These are phyloP conservation scores for Chirona hameri DNA, from an alignment of 2,888 invertebrate genomes.

Conservation along the genomic window DNA sequence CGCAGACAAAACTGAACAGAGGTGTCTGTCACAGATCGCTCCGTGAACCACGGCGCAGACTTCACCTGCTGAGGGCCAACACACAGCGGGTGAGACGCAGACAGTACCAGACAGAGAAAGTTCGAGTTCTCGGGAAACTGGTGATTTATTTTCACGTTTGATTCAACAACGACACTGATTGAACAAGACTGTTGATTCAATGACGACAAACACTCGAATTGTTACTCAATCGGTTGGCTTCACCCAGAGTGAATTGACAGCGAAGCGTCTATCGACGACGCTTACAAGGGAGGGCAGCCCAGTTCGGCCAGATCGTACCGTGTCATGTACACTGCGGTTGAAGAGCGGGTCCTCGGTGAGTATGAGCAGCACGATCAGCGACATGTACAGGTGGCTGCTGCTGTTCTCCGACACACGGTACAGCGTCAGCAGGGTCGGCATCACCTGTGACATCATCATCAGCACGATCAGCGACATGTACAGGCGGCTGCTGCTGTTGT, in stretches of 20 bases:
- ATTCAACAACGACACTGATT: too few species aligned
- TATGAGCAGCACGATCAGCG: slow-evolving; percentile 90
- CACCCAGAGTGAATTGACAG: too few species aligned
- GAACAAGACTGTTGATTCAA: too few species aligned
- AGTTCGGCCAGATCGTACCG: slow-evolving; percentile 55
- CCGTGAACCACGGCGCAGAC: slow-evolving; percentile 89
- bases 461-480: slow-evolving; percentile 98
- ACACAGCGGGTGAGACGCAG: too few species aligned
- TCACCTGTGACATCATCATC: slow-evolving; percentile 59
- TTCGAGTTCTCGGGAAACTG: too few species aligned
- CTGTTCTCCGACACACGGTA: slow-evolving; percentile 88
- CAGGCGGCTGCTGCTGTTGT: slow-evolving; percentile 91
- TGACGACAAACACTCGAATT: too few species aligned
- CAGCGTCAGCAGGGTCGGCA: slow-evolving; percentile 86
- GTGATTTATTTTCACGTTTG: too few species aligned
- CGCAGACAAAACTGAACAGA: slow-evolving; percentile 61
- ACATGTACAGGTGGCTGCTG: slow-evolving; percentile 98
- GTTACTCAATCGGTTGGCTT: too few species aligned
- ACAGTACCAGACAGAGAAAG: too few species aligned
- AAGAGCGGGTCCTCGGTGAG: slow-evolving; percentile 94
- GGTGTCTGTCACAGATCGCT: slow-evolving; percentile 83
- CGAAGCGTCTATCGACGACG: too few species aligned
- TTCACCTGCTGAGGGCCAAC: slow-evolving; percentile 67
- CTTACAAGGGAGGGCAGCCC: neutral
- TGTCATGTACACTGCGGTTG: slow-evolving; percentile 88